These are phyloP conservation scores for Alosa alosa DNA, from an alignment of 2,113 vertebrate genomes.

Conservation along the genomic window DNA sequence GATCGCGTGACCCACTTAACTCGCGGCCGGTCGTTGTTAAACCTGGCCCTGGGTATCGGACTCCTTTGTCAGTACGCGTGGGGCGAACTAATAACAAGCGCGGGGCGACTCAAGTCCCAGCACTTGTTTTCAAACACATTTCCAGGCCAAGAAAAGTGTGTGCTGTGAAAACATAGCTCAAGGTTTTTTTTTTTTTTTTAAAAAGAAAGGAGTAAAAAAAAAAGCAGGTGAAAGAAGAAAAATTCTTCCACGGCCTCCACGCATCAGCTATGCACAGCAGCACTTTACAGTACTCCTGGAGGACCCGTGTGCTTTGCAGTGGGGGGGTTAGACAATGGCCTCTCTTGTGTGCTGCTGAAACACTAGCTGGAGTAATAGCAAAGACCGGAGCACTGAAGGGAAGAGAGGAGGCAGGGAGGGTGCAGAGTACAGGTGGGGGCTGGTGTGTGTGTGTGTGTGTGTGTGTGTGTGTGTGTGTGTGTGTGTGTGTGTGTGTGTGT, in stretches of 20 bases:
- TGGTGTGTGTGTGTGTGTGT: not conserved
- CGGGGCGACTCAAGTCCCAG: not conserved
- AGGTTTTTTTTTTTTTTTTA: not conserved
- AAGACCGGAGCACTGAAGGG: slow-evolving; percentile 30
- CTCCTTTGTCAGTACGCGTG: not conserved
- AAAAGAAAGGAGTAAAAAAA: not conserved
- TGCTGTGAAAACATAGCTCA: not conserved
- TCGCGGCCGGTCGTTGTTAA: not conserved
- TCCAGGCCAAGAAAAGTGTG: not conserved
- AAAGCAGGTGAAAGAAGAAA: slow-evolving; percentile 14
- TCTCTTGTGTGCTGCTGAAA: slow-evolving; percentile 58
- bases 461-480: not conserved
- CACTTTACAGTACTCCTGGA: slow-evolving; percentile 15
- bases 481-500: not conserved
- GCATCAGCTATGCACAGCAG: slow-evolving; percentile 19
- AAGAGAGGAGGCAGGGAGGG: not conserved
- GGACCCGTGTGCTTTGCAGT: slow-evolving; percentile 33
- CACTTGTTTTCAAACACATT: not conserved
- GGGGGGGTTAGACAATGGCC: slow-evolving; percentile 55
- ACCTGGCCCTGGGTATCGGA: not conserved
- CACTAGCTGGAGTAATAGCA: slow-evolving; percentile 45
- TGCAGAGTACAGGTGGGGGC: slow-evolving; percentile 41
- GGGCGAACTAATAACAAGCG: not conserved
- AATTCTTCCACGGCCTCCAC: not conserved
- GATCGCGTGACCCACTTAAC: slow-evolving; percentile 54